Conservation (phyloP, 2,797 vertebrate genomes). For the Coccyzus lansbergi region DNA sequence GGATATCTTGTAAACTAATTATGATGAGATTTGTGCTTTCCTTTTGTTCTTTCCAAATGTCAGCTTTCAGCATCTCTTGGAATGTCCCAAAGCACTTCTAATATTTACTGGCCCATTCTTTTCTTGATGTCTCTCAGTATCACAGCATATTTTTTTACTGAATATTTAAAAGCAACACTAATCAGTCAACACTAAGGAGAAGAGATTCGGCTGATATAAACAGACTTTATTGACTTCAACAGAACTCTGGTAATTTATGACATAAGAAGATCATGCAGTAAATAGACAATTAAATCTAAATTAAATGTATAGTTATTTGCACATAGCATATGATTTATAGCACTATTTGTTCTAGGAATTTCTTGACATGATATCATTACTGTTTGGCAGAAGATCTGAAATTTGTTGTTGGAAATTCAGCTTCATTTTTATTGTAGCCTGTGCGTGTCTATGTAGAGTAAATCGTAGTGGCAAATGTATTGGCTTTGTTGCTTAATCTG, state of each 20-base stretch:
- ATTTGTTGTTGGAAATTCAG: neutral
- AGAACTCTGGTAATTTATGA: constrained; percentile 15
- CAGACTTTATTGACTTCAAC: neutral
- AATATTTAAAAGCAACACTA: constrained; percentile 34
- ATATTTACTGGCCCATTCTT: neutral
- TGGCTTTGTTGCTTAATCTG: neutral
- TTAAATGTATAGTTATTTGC: constrained; percentile 13
- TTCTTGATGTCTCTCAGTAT: neutral
- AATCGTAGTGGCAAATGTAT: neutral
- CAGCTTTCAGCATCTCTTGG: neutral
- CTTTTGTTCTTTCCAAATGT: neutral
- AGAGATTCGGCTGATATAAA: constrained; percentile 16
- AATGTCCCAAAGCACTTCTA: neutral
- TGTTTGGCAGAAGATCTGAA: constrained; percentile 13
- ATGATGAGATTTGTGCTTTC: neutral
- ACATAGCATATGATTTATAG: constrained; percentile 1
- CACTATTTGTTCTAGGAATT: neutral
- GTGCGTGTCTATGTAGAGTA: neutral
- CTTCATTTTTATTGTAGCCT: neutral
- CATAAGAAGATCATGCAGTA: constrained; percentile 6
- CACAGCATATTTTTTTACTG: neutral
- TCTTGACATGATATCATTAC: constrained; percentile 1
- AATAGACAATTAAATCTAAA: constrained; percentile 49
- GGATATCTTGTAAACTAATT: neutral
- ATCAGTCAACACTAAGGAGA: neutral